Base-by-base conservation (phyloP, 2,888 invertebrate genomes). In the Sussaba pulchella region DNA sequence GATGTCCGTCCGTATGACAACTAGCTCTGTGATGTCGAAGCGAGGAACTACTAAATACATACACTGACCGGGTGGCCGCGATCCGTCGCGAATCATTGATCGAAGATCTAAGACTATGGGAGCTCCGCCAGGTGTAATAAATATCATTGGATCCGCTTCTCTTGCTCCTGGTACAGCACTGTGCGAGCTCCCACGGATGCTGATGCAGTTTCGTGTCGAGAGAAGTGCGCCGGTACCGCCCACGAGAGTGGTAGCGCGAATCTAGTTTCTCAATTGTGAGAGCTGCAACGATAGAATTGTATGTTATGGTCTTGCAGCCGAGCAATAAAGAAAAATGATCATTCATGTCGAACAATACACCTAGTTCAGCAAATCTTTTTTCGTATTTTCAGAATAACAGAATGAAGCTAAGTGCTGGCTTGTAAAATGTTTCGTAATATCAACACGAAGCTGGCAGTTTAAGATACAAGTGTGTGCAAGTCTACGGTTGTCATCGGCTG, bases 121-220 rank as follows among this genome's bases (percentile, higher is more conserved):
- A 77, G 70, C 78, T 63, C 69, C 71, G 61, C 78, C 72, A 66
- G 47, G 76, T 81, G 86, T 82, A 84, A 85, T 88, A 88, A 88
- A 88, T 87, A 87, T 87, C 83, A 88, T 87, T 88, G 81, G 87
- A 82, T 83, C 82, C 87, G 87, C 87, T 87, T 81, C 82, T 80
- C 82, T 82, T 85, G 70, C 36, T 78, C 76, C 64, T 63, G 72
- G 77, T 66, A 71, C 69, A 50, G 14, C 31, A 43, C 41, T 41
- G 26, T 41, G 36, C 47, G 21, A 9, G 36, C 71, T 61, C 52
- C 9, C 43, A 41, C 31, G 41, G 54, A 64, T 43, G 73, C 43
- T 73, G 63, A 72, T 73, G 43, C 61, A 52, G 73, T 8, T 24
- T 39, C 73, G 73, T 63, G n/a, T 73, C 50, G 26, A 61, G 47